Evolutionary conservation across 2,888 invertebrate genomes (phyloP).

Genomic region (Subacronicta megacephala): DNA sequence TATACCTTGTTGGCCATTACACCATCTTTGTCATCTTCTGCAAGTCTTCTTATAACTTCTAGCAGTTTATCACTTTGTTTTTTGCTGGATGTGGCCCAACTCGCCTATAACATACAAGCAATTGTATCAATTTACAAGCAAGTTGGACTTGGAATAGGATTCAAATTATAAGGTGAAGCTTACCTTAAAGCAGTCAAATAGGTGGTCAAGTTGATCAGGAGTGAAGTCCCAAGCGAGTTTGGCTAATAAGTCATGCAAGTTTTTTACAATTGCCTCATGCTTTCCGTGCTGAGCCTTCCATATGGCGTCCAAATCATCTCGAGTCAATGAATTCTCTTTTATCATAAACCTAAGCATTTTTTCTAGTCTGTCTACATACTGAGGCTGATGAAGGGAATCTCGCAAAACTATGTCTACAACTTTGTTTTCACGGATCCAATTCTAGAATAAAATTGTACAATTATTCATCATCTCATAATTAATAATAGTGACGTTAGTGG

Average conservation of each 20-base stretch:
- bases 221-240: constrained; percentile 99
- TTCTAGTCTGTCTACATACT: constrained; percentile 99
- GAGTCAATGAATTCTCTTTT: constrained; percentile 96
- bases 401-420: constrained; percentile 98
- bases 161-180: not conserved
- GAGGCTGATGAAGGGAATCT: constrained; percentile 98
- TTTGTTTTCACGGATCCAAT: constrained; percentile 98
- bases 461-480: not conserved
- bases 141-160: not conserved
- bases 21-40: constrained; percentile 99
- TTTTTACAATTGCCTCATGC: constrained; percentile 99
- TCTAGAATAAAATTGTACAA: constrained; percentile 85
- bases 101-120: constrained; percentile 88
- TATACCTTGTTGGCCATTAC: constrained; percentile 98
- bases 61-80: constrained; percentile 98
- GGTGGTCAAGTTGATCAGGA: constrained; percentile 98
- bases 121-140: not conserved
- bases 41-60: constrained; percentile 97
- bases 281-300: constrained; percentile 99
- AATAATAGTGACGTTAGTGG: too few relatives aligned
- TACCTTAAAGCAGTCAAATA: constrained; percentile 99
- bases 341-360: constrained; percentile 99
- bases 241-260: constrained; percentile 98
- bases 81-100: constrained; percentile 98
- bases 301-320: constrained; percentile 97